phyloP scores from a whole-genome alignment of 2,113 vertebrate genomes.

The Odocoileus hemionus region DNA sequence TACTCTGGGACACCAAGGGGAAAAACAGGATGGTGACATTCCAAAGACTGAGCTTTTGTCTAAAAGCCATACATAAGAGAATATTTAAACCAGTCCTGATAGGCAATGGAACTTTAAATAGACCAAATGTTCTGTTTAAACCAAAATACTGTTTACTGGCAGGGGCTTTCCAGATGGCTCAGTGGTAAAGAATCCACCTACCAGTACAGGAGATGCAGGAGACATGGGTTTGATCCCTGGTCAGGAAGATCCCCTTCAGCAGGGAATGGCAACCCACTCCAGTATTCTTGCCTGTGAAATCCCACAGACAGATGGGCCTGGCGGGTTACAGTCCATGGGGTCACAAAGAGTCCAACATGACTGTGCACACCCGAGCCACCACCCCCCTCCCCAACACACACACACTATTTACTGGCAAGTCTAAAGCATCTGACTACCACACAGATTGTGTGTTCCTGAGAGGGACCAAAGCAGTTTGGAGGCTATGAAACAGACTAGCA shows the following conservation, averaged over 20 bases:
- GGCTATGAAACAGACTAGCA: not conserved
- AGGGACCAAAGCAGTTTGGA: not conserved
- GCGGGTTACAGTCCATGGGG: not conserved
- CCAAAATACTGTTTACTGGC: not conserved
- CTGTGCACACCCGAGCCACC: not conserved
- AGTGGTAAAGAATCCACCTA: not conserved
- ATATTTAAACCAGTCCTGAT: not conserved
- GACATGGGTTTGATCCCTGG: not conserved
- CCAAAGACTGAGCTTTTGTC: not conserved
- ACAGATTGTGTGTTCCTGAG: not conserved
- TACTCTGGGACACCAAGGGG: not conserved
- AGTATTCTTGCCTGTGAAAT: not conserved
- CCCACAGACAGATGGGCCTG: not conserved
- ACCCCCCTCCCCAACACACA: accelerated
- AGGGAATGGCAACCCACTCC: not conserved
- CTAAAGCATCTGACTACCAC: not conserved
- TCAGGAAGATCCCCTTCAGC: not conserved
- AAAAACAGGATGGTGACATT: not conserved
- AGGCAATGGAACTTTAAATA: not conserved
- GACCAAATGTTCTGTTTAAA: not conserved
- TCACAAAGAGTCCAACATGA: not conserved
- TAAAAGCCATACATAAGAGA: not conserved
- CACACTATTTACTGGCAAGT: not conserved
- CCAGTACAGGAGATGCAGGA: not conserved
- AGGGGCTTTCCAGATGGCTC: not conserved